Conservation (phyloP, 1,140 invertebrate genomes). For the Trichogramma pretiosum region DNA sequence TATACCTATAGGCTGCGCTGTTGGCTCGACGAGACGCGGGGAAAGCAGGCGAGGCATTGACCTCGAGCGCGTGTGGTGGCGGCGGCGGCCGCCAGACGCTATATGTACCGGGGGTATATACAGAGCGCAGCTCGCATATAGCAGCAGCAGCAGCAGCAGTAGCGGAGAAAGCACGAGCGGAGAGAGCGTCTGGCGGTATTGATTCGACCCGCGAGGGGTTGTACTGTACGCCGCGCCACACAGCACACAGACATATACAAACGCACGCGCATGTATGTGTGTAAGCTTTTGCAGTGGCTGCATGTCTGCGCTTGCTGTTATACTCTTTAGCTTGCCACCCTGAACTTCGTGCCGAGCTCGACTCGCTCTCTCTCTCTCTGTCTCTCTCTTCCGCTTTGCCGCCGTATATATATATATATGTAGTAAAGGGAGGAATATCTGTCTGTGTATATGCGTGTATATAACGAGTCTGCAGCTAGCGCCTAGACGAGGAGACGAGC, state of each 20-base stretch:
- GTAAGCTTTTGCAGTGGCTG: slow-evolving; percentile 19
- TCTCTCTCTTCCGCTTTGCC: not conserved
- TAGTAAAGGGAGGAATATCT: not conserved
- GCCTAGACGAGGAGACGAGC: not conserved
- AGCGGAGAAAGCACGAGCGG: too few relatives aligned
- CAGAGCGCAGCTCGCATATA: too few relatives aligned
- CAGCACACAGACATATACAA: not conserved
- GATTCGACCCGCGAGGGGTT: slow-evolving; percentile 29
- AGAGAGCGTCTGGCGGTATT: slow-evolving; percentile 43
- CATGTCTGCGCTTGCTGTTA: slow-evolving; percentile 16
- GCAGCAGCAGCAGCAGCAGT: too few relatives aligned
- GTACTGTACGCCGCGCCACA: slow-evolving; percentile 10
- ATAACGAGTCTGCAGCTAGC: too few relatives aligned
- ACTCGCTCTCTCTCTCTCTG: slow-evolving; percentile 1
- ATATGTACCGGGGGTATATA: too few relatives aligned
- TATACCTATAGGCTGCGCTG: not conserved
- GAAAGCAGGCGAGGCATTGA: slow-evolving; percentile 39
- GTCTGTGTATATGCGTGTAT: not conserved
- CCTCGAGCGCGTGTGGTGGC: slow-evolving; percentile 38
- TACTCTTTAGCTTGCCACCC: slow-evolving; percentile 7
- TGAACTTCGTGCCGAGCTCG: slow-evolving; percentile 8
- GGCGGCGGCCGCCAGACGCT: too few relatives aligned
- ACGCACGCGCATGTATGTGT: not conserved
- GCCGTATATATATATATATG: not conserved
- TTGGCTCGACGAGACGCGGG: slow-evolving; percentile 27